Percentiles rank a stretch among this genome's conserved stretches.
These are phyloP conservation scores for Ctenosaura bakeri DNA, from an alignment of 2,797 vertebrate species.

Conservation along the genomic window DNA sequence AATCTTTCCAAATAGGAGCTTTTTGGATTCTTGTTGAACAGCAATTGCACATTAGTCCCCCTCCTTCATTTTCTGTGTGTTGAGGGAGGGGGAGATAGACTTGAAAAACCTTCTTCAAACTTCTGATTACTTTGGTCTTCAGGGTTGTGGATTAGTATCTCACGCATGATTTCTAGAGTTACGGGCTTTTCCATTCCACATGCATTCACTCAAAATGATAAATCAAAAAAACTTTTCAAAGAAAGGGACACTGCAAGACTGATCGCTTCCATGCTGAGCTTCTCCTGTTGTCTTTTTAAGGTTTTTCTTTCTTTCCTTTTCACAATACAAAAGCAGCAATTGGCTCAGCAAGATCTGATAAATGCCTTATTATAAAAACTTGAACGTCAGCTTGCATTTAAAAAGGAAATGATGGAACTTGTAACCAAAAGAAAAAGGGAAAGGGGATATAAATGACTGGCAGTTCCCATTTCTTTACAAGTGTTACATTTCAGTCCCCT, in stretches of 20 bases:
- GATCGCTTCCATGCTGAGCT: conserved; percentile 56
- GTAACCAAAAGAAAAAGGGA: conserved; percentile 77
- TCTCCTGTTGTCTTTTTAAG: conserved; percentile 66
- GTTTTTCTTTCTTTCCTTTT: conserved; percentile 20
- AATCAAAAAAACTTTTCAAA: conserved; percentile 61
- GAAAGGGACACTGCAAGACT: conserved; percentile 62
- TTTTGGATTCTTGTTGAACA: conserved; percentile 44
- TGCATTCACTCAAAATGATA: conserved; percentile 50
- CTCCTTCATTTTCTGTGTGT: conserved; percentile 29
- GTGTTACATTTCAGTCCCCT: conserved; percentile 88
- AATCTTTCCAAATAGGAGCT: conserved; percentile 45
- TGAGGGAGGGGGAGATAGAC: conserved; percentile 12
- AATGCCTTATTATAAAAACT: conserved; percentile 80
- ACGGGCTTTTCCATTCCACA: conserved; percentile 59
- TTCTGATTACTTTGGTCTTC: conserved; percentile 66
- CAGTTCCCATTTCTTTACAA: conserved; percentile 88
- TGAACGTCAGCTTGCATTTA: conserved; percentile 70
- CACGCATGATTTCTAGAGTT: conserved; percentile 45
- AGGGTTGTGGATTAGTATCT: conserved; percentile 46
- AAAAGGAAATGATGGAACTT: conserved; percentile 78
- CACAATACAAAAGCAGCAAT: conserved; percentile 73
- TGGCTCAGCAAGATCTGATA: conserved; percentile 77
- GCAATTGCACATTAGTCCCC: conserved; percentile 49
- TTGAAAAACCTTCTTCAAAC: conserved; percentile 58
- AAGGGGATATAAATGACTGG: conserved; percentile 83